Base-by-base conservation (phyloP, 2,888 invertebrate genomes). In the Leptinotarsa juncta region DNA sequence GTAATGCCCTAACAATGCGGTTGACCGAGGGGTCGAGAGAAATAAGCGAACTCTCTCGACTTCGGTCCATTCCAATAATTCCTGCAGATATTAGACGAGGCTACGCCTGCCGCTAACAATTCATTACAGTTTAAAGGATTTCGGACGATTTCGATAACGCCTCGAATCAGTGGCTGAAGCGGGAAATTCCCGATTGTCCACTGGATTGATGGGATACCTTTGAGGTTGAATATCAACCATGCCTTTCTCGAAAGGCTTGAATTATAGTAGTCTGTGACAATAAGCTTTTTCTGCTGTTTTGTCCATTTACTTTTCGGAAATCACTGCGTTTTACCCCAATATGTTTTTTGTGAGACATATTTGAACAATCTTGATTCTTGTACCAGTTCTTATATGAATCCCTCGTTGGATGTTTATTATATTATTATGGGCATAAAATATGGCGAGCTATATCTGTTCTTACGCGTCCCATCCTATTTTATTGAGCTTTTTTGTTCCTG, bases 1-100 rank as follows among this genome's bases (percentile, higher is more conserved):
- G 80, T 83, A 84, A 85, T 83, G 81, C 84, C 84, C 81, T 83
- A 85, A 85, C 85, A 84, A 83, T 84, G 86, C 84, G 85, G 86
- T 85, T 85, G 84, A 85, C 86, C 86, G 83, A 82, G 83, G 83
- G 78, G 76, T 75, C 77, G 72, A 73, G 74, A 69, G 75, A 66
- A 72, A 65, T 68, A 71, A 71, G 70, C 70, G 72, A 71, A 76
- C 72, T 72, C 68, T 74, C 70, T 70, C 32, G 70, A 70, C 70
- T 73, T 67, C 42, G 71, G 57, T 71, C 75, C 72, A 72, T 75
- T 76, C 78, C 75, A 74, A 78, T 78, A 78, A 76, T 78, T 76
- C 73, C 75, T 73, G 53, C 62, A 76, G 78, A 76, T 76, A 75
- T 75, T 75, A 72, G 72, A 70, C 60, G 70, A 48, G 67, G 74